Evolutionary conservation across 2,888 invertebrate species (phyloP).

Genomic region (Atethmia centrago): DNA sequence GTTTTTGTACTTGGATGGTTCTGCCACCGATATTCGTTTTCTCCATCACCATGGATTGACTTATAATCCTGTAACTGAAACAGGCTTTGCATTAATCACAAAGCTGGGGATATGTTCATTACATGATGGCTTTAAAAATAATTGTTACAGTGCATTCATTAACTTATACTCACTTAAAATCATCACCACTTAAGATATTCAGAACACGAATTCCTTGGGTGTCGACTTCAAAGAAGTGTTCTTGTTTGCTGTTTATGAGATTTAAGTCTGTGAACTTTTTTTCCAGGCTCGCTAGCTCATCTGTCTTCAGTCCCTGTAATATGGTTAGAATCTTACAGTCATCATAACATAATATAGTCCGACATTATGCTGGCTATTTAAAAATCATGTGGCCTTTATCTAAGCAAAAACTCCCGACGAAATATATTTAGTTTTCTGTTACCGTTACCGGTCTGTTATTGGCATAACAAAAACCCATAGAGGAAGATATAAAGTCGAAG

Average conservation of each 20-base stretch:
- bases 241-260: conserved; percentile 69
- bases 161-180: conserved; percentile 72
- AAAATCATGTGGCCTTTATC: background rate
- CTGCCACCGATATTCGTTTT: conserved; percentile 84
- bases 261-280: conserved; percentile 68
- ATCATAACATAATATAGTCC: background rate
- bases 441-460: too few relatives aligned
- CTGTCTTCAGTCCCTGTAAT: conserved; percentile 75
- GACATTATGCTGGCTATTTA: background rate
- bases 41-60: conserved; percentile 87
- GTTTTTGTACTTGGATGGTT: conserved; percentile 84
- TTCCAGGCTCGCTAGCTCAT: conserved; percentile 70
- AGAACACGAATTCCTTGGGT: conserved; percentile 77
- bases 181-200: conserved; percentile 75
- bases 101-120: background rate
- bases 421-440: too few relatives aligned
- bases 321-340: background rate
- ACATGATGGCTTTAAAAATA: background rate
- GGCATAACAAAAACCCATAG: background rate
- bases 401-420: too few relatives aligned
- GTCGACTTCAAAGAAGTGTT: conserved; percentile 81
- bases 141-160: too few relatives aligned
- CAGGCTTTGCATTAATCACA: background rate
- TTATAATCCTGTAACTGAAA: conserved; percentile 81
- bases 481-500: background rate